Percentiles rank a stretch among this genome's conserved stretches.
phyloP scores from a whole-genome alignment of 1,140 invertebrate genomes.

The Trachymyrmex septentrionalis region DNA sequence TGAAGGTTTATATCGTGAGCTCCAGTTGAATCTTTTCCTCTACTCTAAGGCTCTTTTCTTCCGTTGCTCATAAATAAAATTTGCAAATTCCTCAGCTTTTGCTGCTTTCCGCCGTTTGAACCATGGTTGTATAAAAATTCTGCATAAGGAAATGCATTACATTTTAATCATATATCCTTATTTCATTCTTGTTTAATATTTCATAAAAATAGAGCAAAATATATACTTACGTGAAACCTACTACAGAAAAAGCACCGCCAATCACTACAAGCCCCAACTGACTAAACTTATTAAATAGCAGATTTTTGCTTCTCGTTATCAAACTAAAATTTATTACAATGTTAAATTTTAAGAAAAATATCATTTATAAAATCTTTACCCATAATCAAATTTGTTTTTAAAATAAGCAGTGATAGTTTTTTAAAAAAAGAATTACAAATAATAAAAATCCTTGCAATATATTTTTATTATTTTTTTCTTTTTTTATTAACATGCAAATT shows the following conservation, averaged over 20 bases:
- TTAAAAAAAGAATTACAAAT: background rate
- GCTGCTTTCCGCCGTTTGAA: accelerated
- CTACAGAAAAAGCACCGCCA: background rate
- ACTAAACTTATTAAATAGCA: background rate
- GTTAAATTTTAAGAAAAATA: background rate
- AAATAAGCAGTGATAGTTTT: no score
- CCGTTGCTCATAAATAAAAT: conserved; percentile 48
- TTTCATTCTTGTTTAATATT: background rate
- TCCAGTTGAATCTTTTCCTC: background rate
- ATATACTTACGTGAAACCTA: background rate
- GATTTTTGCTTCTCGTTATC: background rate
- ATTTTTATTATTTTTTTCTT: background rate
- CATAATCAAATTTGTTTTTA: background rate
- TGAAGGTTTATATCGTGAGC: background rate
- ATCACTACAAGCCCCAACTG: background rate
- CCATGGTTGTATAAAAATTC: background rate
- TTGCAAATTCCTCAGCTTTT: background rate
- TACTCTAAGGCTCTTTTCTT: background rate
- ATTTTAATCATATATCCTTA: background rate
- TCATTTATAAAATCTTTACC: background rate
- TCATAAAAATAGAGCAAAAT: background rate
- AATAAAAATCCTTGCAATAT: background rate
- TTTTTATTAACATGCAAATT: background rate
- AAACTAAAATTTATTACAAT: conserved; percentile 19
- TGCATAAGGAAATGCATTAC: background rate